Evolutionary conservation across 92 coral and sea anemone species (phyloP).

Genomic region (Palythoa heliodiscus): DNA sequence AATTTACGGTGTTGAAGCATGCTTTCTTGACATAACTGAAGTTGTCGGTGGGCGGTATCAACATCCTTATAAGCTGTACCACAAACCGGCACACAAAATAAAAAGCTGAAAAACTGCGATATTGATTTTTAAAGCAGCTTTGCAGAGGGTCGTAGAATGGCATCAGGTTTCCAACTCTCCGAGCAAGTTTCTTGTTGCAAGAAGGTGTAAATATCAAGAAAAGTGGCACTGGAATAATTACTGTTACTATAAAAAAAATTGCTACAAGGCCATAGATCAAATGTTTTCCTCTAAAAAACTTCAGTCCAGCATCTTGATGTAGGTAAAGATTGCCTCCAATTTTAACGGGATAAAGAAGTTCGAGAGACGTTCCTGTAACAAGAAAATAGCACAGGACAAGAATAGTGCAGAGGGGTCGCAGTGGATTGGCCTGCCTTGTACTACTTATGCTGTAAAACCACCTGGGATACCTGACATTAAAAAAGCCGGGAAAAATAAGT

Average conservation of each 20-base stretch:
- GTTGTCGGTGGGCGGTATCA: not conserved
- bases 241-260: slow-evolving; percentile 34
- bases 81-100: slow-evolving; percentile 53
- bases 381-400: slow-evolving; percentile 89
- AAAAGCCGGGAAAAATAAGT: not conserved
- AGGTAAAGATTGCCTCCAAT: not conserved
- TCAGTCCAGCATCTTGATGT: not conserved
- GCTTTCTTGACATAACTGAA: not conserved
- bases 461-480: slow-evolving; percentile 51
- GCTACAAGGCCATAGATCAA: slow-evolving; percentile 15
- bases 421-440: slow-evolving; percentile 50
- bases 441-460: slow-evolving; percentile 80
- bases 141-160: slow-evolving; percentile 51
- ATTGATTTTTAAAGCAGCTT: slow-evolving; percentile 52
- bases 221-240: slow-evolving; percentile 52
- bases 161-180: slow-evolving; percentile 26
- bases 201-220: slow-evolving; percentile 54
- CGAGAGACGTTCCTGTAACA: slow-evolving; percentile 70
- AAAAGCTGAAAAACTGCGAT: slow-evolving; percentile 56
- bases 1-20: not conserved
- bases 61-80: not conserved
- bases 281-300: slow-evolving; percentile 3
- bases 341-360: not conserved
- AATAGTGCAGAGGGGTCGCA: slow-evolving; percentile 92
- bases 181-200: slow-evolving; percentile 39